A percentile compares a stretch with the other conserved stretches of the same genome.
These are phyloP conservation scores for Galaxea fascicularis DNA, from an alignment of 92 coral and sea anemone species.

Conservation along the genomic window DNA sequence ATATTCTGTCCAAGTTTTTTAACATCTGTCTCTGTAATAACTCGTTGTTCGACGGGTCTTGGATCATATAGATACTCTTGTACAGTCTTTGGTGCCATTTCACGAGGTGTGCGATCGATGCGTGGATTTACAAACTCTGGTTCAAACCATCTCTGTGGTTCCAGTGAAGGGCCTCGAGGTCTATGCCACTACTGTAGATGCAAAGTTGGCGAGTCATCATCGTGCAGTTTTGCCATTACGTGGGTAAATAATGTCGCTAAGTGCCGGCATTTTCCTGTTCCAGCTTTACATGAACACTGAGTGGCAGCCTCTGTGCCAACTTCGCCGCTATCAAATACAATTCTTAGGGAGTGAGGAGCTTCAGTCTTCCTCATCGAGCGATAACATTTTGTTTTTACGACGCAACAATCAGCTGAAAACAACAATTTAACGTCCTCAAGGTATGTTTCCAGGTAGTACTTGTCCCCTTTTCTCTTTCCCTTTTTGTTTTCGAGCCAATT, in stretches of 20 bases:
- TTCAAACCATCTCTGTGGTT: constrained; percentile 47
- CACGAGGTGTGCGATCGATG: constrained; percentile 22
- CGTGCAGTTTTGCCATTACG: constrained; percentile 28
- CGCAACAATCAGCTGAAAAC: constrained; percentile 6
- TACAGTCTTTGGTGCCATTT: constrained; percentile 35
- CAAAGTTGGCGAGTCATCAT: constrained; percentile 41
- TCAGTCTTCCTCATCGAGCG: constrained; percentile 10
- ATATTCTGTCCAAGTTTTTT: constrained; percentile 36
- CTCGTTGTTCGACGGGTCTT: constrained; percentile 25
- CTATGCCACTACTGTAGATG: constrained; percentile 44
- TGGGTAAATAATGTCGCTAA: constrained; percentile 29
- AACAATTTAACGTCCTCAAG: constrained; percentile 1
- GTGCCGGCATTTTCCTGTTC: constrained; percentile 41
- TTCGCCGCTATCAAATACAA: constrained; percentile 16
- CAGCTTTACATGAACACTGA: constrained; percentile 41
- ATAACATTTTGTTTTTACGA: constrained; percentile 4
- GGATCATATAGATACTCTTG: constrained; percentile 55
- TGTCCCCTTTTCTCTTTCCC: constrained; percentile 36
- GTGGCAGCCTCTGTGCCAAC: constrained; percentile 16
- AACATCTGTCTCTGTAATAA: constrained; percentile 7
- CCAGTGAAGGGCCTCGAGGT: constrained; percentile 38
- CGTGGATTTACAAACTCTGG: constrained; percentile 44
- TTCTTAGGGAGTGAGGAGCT: constrained; percentile 21
- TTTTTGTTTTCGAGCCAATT: constrained; percentile 17
- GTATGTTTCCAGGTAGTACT: constrained; percentile 24